phyloP scores from a whole-genome alignment of 2,888 invertebrate species.

The Perithous albicinctus region DNA sequence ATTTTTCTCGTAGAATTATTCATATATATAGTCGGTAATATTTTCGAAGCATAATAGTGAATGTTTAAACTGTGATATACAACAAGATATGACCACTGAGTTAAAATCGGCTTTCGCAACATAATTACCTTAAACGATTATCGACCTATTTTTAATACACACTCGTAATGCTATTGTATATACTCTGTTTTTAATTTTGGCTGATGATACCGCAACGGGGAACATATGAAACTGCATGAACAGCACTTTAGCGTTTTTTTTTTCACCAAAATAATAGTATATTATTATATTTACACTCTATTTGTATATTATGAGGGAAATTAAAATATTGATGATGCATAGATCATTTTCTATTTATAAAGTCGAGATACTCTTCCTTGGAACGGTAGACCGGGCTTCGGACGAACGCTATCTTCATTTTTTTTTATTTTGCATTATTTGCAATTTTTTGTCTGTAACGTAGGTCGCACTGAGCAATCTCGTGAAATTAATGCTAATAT shows the following conservation, averaged over 20 bases:
- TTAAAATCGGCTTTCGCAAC: too few species aligned
- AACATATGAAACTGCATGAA: constrained; percentile 56
- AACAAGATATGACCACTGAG: too few species aligned
- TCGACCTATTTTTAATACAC: too few species aligned
- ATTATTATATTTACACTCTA: not conserved
- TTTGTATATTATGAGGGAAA: not conserved
- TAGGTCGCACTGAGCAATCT: not conserved
- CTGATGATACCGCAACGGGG: constrained; percentile 7
- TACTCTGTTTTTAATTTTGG: not conserved
- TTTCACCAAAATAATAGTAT: not conserved
- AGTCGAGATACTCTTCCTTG: not conserved
- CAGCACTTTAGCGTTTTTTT: constrained; percentile 22
- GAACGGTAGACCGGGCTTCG: not conserved
- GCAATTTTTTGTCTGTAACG: not conserved
- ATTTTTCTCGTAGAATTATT: too few species aligned
- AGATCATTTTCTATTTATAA: not conserved
- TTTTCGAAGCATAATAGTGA: too few species aligned
- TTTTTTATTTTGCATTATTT: not conserved
- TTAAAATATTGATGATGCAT: not conserved
- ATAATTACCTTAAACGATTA: too few species aligned
- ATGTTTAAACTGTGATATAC: too few species aligned
- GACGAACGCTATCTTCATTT: not conserved
- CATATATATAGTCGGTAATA: too few species aligned
- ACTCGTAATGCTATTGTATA: not conserved
- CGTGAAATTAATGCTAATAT: not conserved